These are phyloP conservation scores for Melieria crassipennis DNA, from an alignment of 2,888 invertebrate species.

Conservation along the genomic window DNA sequence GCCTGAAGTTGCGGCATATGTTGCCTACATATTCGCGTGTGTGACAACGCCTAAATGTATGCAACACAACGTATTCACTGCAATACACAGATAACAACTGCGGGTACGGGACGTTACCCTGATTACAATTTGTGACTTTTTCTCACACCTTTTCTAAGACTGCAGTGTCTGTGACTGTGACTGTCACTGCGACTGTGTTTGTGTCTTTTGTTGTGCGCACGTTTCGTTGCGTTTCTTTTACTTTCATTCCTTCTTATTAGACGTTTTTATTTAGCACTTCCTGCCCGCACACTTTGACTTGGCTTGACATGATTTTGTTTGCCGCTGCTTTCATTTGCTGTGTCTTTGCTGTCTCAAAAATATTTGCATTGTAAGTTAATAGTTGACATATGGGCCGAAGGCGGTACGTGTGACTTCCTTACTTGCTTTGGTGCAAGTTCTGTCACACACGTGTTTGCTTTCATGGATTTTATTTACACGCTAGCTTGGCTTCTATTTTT, in stretches of 20 bases:
- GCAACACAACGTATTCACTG: too few relatives aligned
- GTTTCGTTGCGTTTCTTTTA: neutral
- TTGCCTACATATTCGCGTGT: too few relatives aligned
- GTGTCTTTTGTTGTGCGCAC: constrained; percentile 12
- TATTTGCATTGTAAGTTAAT: constrained; percentile 32
- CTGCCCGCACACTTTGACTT: neutral
- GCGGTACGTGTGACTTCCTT: neutral
- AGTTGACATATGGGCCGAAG: constrained; percentile 8
- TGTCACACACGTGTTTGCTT: neutral
- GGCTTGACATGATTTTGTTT: neutral
- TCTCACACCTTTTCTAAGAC: too few relatives aligned
- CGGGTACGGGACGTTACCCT: too few relatives aligned
- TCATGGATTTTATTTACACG: neutral
- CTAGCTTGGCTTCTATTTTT: neutral
- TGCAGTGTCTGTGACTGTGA: neutral
- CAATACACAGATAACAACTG: too few relatives aligned
- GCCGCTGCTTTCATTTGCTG: neutral
- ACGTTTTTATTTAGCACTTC: neutral
- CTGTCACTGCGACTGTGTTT: neutral
- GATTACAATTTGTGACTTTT: too few relatives aligned
- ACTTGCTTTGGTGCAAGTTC: neutral
- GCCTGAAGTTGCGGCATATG: too few relatives aligned
- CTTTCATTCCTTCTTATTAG: neutral
- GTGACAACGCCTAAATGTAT: too few relatives aligned
- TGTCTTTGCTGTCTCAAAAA: constrained; percentile 17